Percentiles rank a stretch among this genome's conserved stretches.
phyloP scores from a whole-genome alignment of 1,140 invertebrate genomes.

The Sitodiplosis mosellana region DNA sequence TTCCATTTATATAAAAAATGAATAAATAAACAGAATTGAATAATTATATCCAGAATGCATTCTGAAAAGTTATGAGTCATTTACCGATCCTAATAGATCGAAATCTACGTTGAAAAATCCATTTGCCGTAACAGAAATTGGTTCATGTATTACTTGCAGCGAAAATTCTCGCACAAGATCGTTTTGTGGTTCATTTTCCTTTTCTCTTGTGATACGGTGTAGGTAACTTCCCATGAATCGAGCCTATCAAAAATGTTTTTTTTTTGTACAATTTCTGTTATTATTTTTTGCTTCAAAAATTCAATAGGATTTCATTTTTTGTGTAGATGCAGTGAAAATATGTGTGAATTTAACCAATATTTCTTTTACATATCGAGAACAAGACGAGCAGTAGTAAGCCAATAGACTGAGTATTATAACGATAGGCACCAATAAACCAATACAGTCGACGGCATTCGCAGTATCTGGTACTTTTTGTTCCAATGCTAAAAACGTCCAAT shows the following conservation, averaged over 20 bases:
- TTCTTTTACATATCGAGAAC: background rate
- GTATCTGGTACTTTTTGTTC: background rate
- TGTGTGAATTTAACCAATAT: no score
- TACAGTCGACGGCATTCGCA: no score
- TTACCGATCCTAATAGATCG: background rate
- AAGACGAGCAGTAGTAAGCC: background rate
- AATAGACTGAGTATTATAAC: background rate
- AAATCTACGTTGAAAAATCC: constrained; percentile 2
- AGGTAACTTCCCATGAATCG: background rate
- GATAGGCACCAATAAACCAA: background rate
- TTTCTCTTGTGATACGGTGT: constrained; percentile 1
- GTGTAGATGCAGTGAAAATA: no score
- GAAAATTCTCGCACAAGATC: constrained; percentile 2
- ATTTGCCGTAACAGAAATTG: constrained; percentile 1
- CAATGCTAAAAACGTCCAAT: constrained; percentile 3
- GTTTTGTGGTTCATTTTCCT: background rate
- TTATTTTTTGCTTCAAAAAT: no score
- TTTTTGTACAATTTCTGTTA: background rate
- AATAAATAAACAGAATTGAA: no score
- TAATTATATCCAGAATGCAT: no score
- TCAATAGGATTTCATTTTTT: no score
- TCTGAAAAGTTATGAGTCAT: no score
- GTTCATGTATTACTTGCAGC: constrained; percentile 1
- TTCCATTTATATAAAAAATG: no score
- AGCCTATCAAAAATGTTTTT: background rate